Evolutionary conservation across 2,797 vertebrate species (phyloP).

Genomic region (Hypotaenidia philippensis): DNA sequence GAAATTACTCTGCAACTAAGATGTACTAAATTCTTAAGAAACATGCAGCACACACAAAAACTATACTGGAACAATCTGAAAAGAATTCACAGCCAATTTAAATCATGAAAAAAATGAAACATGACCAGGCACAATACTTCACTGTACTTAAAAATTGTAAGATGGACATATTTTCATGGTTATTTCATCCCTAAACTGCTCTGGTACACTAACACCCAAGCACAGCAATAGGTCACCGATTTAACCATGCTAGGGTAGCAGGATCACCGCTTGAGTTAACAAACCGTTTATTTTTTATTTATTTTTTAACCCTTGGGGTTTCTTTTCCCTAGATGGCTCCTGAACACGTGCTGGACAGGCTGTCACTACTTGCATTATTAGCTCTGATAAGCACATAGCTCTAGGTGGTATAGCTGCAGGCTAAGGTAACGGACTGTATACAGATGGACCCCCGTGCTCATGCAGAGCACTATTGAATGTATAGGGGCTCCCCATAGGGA

Average conservation of each 20-base stretch:
- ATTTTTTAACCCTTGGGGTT: conserved; percentile 27
- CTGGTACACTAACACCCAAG: not conserved
- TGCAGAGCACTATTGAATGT: conserved; percentile 44
- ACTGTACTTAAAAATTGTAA: not conserved
- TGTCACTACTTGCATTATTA: conserved; percentile 59
- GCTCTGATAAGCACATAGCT: conserved; percentile 52
- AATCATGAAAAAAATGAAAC: not conserved
- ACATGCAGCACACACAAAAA: not conserved
- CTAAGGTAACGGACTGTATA: conserved; percentile 28
- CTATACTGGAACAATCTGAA: not conserved
- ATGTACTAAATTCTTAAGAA: not conserved
- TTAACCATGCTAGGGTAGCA: not conserved
- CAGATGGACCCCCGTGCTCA: conserved; percentile 58
- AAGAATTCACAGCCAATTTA: not conserved
- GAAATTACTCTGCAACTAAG: not conserved
- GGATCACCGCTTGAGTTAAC: conserved; percentile 43
- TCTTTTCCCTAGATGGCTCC: not conserved
- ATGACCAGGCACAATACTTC: not conserved
- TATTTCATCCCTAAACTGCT: not conserved
- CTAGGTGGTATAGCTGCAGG: conserved; percentile 68
- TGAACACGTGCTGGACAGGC: conserved; percentile 49
- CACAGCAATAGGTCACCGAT: not conserved
- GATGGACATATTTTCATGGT: not conserved
- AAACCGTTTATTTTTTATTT: not conserved
- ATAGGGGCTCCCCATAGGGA: conserved; percentile 52